Conservation (phyloP, 2,113 vertebrate species). For the Orthochromis malagaraziensis region DNA sequence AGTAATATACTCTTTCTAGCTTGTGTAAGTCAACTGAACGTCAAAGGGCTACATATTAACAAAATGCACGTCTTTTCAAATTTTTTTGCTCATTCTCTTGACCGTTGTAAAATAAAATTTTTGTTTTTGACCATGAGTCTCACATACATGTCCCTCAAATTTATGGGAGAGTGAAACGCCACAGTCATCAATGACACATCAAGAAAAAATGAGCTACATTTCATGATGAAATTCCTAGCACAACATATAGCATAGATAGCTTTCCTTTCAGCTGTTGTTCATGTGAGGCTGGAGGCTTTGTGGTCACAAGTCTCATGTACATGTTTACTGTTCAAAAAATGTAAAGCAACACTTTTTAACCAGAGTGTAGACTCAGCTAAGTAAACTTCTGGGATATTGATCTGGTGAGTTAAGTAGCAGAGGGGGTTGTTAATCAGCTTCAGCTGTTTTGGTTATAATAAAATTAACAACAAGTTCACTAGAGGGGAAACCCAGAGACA, state of each 20-base stretch:
- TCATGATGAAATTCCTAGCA: background rate
- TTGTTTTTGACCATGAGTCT: background rate
- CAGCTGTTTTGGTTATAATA: background rate
- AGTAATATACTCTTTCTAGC: background rate
- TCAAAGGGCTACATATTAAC: background rate
- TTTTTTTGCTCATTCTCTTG: background rate
- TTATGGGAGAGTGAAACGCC: background rate
- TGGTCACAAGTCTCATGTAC: background rate
- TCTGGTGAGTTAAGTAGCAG: background rate
- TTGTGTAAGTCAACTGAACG: background rate
- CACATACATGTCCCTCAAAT: background rate
- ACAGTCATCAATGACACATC: background rate
- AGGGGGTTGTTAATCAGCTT: background rate
- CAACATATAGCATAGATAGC: background rate
- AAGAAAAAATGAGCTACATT: background rate
- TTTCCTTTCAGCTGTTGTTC: background rate
- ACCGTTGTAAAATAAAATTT: background rate
- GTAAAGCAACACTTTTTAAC: background rate
- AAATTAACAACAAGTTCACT: background rate
- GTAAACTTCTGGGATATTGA: background rate
- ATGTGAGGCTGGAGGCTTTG: background rate
- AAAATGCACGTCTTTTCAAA: background rate
- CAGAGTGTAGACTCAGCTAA: background rate
- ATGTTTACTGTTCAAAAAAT: background rate
- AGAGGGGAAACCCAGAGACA: background rate